Conservation (phyloP, 2,113 vertebrate genomes). For the Prolemur simus region DNA sequence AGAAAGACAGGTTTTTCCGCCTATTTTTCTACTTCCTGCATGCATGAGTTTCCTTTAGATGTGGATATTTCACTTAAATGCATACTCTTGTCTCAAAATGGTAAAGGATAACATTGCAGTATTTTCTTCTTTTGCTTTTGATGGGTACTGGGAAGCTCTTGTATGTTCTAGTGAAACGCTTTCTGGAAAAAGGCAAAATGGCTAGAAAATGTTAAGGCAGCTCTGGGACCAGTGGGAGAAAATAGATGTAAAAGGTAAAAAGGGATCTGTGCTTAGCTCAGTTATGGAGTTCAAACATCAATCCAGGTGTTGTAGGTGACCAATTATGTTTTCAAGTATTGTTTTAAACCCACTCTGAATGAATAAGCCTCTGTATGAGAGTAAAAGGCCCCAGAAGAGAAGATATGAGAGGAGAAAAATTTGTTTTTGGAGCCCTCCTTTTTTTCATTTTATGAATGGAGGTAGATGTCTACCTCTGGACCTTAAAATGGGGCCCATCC, state of each 20-base stretch:
- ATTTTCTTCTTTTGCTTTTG: not conserved
- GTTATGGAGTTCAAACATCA: not conserved
- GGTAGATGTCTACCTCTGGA: not conserved
- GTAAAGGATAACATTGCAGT: not conserved
- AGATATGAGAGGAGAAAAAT: not conserved
- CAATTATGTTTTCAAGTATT: not conserved
- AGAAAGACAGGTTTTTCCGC: slow-evolving; percentile 1
- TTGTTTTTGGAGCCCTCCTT: not conserved
- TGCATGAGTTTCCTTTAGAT: slow-evolving; percentile 1
- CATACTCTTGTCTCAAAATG: not conserved
- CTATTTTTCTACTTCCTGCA: slow-evolving; percentile 46
- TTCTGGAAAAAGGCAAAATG: not conserved
- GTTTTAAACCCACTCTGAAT: not conserved
- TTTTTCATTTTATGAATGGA: not conserved
- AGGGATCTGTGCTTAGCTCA: not conserved
- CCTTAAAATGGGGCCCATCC: not conserved
- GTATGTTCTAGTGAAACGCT: not conserved
- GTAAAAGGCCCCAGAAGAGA: not conserved
- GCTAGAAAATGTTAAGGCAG: not conserved
- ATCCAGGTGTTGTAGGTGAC: not conserved
- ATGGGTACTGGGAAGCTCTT: not conserved
- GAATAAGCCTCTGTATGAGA: not conserved
- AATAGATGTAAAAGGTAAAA: not conserved
- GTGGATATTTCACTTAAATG: not conserved
- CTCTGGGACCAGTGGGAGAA: not conserved